phyloP scores from a whole-genome alignment of 2,113 vertebrate genomes.

The Cyphomyrus discorhynchus region DNA sequence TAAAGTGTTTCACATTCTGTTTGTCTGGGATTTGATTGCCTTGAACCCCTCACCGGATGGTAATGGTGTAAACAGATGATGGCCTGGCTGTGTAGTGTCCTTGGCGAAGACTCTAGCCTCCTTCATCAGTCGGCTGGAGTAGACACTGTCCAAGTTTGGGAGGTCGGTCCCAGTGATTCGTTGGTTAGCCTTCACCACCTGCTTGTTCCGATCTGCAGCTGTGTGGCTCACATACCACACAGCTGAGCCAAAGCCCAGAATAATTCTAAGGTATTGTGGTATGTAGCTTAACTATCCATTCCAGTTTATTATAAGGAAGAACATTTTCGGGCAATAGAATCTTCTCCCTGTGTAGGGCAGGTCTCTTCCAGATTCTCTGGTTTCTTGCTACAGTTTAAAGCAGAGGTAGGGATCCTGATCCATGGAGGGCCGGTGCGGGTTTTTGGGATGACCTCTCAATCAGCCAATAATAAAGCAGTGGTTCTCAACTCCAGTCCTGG shows the following conservation, averaged over 20 bases:
- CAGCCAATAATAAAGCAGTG: neutral
- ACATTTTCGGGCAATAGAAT: neutral
- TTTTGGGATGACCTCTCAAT: neutral
- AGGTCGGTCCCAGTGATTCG: neutral
- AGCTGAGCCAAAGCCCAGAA: neutral
- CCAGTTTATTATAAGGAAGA: neutral
- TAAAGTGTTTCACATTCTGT: neutral
- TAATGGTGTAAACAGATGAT: neutral
- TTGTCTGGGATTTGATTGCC: neutral
- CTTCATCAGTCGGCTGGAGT: neutral
- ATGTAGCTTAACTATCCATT: neutral
- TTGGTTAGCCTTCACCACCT: neutral
- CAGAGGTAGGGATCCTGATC: neutral
- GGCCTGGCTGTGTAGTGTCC: neutral
- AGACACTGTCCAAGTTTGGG: neutral
- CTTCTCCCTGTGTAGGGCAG: neutral
- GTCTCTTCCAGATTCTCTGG: neutral
- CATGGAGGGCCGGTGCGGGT: neutral
- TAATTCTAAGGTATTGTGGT: neutral
- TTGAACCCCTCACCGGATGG: neutral
- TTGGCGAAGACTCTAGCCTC: neutral
- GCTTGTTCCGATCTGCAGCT: neutral
- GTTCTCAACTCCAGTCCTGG: neutral
- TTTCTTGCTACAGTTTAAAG: neutral
- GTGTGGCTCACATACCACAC: neutral